These are phyloP conservation scores for Xestobium rufovillosum DNA, from an alignment of 2,888 invertebrate species.

Conservation along the genomic window DNA sequence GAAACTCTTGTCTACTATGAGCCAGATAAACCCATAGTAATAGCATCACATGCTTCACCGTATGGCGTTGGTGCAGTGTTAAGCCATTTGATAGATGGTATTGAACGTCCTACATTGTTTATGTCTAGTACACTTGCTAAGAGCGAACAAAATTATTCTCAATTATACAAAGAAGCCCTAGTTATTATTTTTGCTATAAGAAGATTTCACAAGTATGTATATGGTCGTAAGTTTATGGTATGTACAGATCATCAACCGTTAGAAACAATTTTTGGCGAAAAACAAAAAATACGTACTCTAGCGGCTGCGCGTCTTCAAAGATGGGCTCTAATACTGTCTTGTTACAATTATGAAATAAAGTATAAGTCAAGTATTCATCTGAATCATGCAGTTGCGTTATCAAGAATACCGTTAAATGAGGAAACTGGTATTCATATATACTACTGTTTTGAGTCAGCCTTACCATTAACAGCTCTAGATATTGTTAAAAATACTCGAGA, in stretches of 20 bases:
- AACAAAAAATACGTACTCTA: slow-evolving; percentile 1
- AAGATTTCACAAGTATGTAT: slow-evolving; percentile 35
- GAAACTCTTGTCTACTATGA: slow-evolving; percentile 22
- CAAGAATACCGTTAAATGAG: slow-evolving; percentile 20
- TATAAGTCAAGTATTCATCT: slow-evolving; percentile 19
- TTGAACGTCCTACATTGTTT: slow-evolving; percentile 28
- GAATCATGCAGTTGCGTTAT: slow-evolving; percentile 25
- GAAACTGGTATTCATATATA: slow-evolving; percentile 4
- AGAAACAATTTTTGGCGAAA: slow-evolving; percentile 5
- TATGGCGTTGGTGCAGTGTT: slow-evolving; percentile 31
- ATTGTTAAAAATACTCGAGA: too few relatives aligned
- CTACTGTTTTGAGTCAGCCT: too few relatives aligned
- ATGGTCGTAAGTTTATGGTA: slow-evolving; percentile 30
- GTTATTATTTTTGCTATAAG: slow-evolving; percentile 33
- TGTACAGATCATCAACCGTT: slow-evolving; percentile 31
- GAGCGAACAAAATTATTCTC: slow-evolving; percentile 33
- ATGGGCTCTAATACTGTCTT: slow-evolving; percentile 19
- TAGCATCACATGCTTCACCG: slow-evolving; percentile 28
- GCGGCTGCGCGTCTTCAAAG: slow-evolving; percentile 2
- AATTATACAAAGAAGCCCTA: slow-evolving; percentile 32
- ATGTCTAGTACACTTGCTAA: slow-evolving; percentile 28
- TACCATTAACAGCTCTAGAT: too few relatives aligned
- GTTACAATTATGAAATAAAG: slow-evolving; percentile 21
- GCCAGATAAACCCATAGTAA: slow-evolving; percentile 22
- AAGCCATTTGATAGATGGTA: slow-evolving; percentile 25